phyloP scores from a whole-genome alignment of 2,113 vertebrate genomes.

The Percina caprodes region DNA sequence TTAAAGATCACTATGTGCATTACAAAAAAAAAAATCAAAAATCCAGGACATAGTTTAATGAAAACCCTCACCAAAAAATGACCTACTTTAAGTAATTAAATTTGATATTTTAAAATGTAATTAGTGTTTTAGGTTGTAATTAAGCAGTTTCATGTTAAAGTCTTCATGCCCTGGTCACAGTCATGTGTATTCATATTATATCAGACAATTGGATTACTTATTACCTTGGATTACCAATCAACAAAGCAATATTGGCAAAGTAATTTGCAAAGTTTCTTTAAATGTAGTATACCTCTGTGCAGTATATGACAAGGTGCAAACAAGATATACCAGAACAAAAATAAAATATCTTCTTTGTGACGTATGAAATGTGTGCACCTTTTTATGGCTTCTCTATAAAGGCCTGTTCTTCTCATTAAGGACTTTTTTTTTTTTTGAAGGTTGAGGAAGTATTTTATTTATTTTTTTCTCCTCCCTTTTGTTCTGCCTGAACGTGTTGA shows the following conservation, averaged over 20 bases:
- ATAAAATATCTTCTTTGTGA: neutral
- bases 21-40: neutral
- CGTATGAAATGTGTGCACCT: neutral
- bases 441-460: conserved; percentile 24
- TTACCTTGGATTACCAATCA: conserved; percentile 1
- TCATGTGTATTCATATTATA: neutral
- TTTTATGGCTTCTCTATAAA: conserved; percentile 3
- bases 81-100: conserved; percentile 72
- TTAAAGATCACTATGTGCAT: conserved; percentile 46
- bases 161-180: conserved; percentile 38
- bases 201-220: conserved; percentile 1
- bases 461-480: neutral
- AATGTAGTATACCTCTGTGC: neutral
- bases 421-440: conserved; percentile 27
- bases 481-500: conserved; percentile 47
- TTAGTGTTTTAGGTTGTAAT: conserved; percentile 70
- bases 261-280: conserved; percentile 2
- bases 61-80: conserved; percentile 65
- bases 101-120: conserved; percentile 69
- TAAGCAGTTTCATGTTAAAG: conserved; percentile 49
- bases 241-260: neutral
- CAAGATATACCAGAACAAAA: neutral
- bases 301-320: conserved; percentile 7
- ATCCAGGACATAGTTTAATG: conserved; percentile 55
- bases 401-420: conserved; percentile 31